These are phyloP conservation scores for Danio choprae DNA, from an alignment of 2,797 vertebrate genomes.

Conservation along the genomic window DNA sequence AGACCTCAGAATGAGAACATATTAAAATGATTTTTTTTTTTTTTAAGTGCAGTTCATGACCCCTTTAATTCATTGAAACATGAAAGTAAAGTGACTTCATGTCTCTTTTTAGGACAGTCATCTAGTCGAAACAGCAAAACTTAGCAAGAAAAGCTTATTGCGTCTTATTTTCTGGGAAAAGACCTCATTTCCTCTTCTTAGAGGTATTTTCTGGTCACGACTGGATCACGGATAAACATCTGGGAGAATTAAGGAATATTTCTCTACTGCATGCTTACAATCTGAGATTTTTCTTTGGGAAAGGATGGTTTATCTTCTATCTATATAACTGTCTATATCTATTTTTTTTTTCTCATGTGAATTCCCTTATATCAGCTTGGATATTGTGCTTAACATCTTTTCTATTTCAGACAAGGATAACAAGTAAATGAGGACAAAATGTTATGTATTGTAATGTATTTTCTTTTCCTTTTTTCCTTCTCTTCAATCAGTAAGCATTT, in stretches of 20 bases:
- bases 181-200: constrained; percentile 59
- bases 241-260: constrained; percentile 51
- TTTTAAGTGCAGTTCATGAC: no score
- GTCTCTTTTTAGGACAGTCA: background rate
- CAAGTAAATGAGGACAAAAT: no score
- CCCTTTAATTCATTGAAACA: background rate
- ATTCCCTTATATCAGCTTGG: background rate
- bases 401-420: background rate
- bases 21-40: no score
- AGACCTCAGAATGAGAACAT: no score
- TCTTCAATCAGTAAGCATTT: background rate
- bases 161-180: constrained; percentile 47
- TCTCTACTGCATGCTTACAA: constrained; percentile 18
- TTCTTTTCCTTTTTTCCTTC: no score
- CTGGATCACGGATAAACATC: constrained; percentile 63
- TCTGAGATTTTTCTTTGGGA: background rate
- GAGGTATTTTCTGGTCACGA: constrained; percentile 55
- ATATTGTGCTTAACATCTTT: background rate
- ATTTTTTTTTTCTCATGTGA: background rate
- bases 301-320: background rate
- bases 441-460: no score
- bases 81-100: background rate
- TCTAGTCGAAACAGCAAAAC: constrained; percentile 32
- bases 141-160: constrained; percentile 8
- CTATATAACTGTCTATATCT: no score